Conservation (phyloP, 2,113 vertebrate species). For the Vanacampus margaritifer region DNA sequence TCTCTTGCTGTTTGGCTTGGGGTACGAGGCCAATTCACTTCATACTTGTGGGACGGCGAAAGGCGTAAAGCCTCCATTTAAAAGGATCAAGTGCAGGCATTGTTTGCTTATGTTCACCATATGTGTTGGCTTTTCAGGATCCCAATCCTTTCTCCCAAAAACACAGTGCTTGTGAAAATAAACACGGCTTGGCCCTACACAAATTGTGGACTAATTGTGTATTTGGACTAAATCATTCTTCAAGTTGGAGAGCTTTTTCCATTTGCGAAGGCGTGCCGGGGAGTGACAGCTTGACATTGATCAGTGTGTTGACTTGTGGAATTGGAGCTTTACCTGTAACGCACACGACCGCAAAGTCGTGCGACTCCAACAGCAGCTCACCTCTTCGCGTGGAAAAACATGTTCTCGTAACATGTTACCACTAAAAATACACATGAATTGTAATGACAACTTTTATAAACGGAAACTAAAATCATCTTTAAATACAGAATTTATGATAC, state of each 20-base stretch:
- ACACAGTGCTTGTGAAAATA: conserved; percentile 69
- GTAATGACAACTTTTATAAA: conserved; percentile 44
- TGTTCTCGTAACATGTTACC: conserved; percentile 20
- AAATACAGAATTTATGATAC: neutral
- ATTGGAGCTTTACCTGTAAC: conserved; percentile 69
- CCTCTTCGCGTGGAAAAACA: conserved; percentile 34
- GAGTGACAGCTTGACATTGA: conserved; percentile 71
- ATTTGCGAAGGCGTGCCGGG: conserved; percentile 43
- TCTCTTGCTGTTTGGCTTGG: conserved; percentile 70
- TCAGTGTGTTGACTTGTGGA: conserved; percentile 69
- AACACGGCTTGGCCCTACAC: conserved; percentile 71
- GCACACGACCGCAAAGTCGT: conserved; percentile 53
- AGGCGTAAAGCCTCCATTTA: conserved; percentile 72
- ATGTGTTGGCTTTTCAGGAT: conserved; percentile 72
- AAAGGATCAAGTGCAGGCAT: conserved; percentile 73
- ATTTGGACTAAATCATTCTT: conserved; percentile 69
- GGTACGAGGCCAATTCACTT: conserved; percentile 62
- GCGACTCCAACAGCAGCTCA: conserved; percentile 40
- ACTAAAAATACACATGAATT: conserved; percentile 36
- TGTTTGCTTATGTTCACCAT: conserved; percentile 78
- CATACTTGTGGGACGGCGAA: conserved; percentile 73
- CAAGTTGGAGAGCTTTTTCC: conserved; percentile 65
- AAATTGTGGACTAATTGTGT: conserved; percentile 74
- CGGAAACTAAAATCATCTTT: conserved; percentile 27
- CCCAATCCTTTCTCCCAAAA: conserved; percentile 66